Base-by-base conservation (phyloP, 2,113 vertebrate species). In the Neopipo cinnamomea region DNA sequence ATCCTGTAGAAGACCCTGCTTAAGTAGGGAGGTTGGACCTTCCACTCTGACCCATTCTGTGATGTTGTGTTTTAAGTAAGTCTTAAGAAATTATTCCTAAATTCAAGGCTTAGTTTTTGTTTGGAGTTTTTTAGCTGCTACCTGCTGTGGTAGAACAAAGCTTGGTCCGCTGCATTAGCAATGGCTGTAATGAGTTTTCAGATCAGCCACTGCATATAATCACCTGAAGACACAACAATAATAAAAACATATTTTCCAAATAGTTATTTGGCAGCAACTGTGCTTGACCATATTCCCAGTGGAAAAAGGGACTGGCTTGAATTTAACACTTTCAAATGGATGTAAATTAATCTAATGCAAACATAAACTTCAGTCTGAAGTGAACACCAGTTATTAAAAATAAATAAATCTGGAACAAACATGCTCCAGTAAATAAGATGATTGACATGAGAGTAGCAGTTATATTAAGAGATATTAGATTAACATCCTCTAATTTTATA, bases 401-500 rank as follows among this genome's bases (percentile, higher is more conserved):
- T 33, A 95, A 93, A 92, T 85, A 89, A 63, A 79, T 85, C 85
- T 88, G 47, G 35, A 92, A 75, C 15, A 73, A 88, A 88, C 42
- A 58, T 53, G 9, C 23, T 70, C 25, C 52, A 68, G 53, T 72
- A 80, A 94, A 88, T 84, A 95, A 79, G 53, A 92, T 14, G 53
- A 92, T 14, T 88, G 86, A 85, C 84, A 41, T 68, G 50, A 93
- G 13, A 90, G 56, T 76, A 93, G 80, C 28, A 71, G 73, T 61
- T 95, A 81, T 23, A 41, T 61, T 92, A 78, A 92, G 72, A 90
- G 37, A 62, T 81, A 85, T 65, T 90, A 94, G 47, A 86, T 96
- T 95, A 97, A 89, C 82, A 96, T 91, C 75, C 37, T 94, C 46
- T 95, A 91, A 97, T 97, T 97, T 91, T 89, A 86, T 93, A 92